A percentile compares a stretch with the other conserved stretches of the same genome.
Conservation (phyloP, 2,888 invertebrate species). For the Eumerus sabulonum region DNA sequence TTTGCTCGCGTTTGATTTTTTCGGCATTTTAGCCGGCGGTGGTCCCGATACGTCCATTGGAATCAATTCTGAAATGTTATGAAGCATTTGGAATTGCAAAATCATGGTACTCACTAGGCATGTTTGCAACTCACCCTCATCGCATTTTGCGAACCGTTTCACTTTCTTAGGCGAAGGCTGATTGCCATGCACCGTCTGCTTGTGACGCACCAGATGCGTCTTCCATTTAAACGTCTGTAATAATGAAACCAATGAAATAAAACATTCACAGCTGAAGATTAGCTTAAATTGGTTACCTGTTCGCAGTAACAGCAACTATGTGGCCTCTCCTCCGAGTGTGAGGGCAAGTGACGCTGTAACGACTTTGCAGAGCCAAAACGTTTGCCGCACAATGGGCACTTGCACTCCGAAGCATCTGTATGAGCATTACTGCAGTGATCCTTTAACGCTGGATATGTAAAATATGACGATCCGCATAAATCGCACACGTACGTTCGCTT, state of each 20-base stretch:
- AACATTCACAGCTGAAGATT: no score
- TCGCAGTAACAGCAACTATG: conserved; percentile 78
- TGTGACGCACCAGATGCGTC: conserved; percentile 78
- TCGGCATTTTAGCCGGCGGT: conserved; percentile 77
- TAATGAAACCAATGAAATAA: conserved; percentile 5
- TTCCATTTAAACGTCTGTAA: conserved; percentile 78
- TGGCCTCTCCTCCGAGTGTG: conserved; percentile 78
- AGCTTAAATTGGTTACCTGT: no score
- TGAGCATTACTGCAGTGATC: conserved; percentile 78
- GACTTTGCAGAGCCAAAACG: conserved; percentile 77
- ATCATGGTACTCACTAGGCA: background rate
- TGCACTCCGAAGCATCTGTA: conserved; percentile 77
- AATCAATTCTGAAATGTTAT: conserved; percentile 71
- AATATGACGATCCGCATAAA: conserved; percentile 78
- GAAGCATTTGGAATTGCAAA: background rate
- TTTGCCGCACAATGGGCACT: conserved; percentile 78
- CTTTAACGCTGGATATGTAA: conserved; percentile 78
- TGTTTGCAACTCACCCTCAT: conserved; percentile 74
- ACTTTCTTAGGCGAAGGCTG: conserved; percentile 77
- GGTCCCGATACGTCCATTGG: conserved; percentile 77
- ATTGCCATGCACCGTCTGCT: conserved; percentile 77
- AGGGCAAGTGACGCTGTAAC: conserved; percentile 77
- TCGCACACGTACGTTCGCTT: conserved; percentile 79
- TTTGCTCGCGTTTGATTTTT: conserved; percentile 76
- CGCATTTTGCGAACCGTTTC: conserved; percentile 76